These are phyloP conservation scores for Diuraphis noxia DNA, from an alignment of 1,140 invertebrate species.

Conservation along the genomic window DNA sequence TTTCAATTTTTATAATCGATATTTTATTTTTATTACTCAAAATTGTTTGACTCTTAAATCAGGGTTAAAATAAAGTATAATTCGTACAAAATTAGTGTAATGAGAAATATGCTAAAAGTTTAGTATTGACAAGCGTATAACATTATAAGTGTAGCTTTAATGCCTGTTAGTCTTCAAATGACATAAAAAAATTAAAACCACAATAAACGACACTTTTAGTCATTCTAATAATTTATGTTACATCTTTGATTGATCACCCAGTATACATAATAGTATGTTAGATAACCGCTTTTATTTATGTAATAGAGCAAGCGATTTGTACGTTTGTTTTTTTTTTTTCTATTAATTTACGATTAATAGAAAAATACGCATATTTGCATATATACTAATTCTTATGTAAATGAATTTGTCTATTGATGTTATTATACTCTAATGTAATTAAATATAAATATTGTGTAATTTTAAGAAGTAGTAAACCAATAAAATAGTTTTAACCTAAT, in stretches of 20 bases:
- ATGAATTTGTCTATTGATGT: neutral
- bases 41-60: neutral
- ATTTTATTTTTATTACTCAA: neutral
- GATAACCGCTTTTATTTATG: neutral
- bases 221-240: neutral
- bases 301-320: neutral
- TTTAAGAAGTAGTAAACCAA: neutral
- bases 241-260: neutral
- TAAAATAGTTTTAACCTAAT: no score
- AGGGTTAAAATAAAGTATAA: neutral
- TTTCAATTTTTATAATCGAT: neutral
- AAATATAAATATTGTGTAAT: neutral
- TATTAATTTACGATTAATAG: no score
- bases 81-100: neutral
- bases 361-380: neutral
- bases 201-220: neutral
- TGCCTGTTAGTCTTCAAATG: neutral
- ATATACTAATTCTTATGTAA: neutral
- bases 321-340: neutral
- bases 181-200: neutral
- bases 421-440: neutral
- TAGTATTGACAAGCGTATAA: neutral
- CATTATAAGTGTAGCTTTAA: neutral
- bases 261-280: neutral
- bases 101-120: neutral